Conservation (phyloP, 2,797 vertebrate genomes). For the Hyperoplus immaculatus region DNA sequence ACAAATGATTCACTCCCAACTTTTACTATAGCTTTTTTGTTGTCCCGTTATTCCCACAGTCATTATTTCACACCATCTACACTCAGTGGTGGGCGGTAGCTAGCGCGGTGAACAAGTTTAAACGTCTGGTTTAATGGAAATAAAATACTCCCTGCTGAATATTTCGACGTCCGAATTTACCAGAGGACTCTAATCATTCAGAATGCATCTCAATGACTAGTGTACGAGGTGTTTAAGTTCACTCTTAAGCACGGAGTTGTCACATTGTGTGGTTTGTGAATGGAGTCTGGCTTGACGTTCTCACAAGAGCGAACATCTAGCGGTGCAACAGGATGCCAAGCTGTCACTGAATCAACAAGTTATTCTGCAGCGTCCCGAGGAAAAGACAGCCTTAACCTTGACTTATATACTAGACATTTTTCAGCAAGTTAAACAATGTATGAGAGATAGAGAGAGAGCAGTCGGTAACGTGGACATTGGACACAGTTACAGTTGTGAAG, state of each 20-base stretch:
- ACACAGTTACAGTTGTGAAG: neutral
- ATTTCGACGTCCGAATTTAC: neutral
- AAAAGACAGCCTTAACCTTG: fast-evolving
- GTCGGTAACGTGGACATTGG: neutral
- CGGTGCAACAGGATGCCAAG: conserved; percentile 12
- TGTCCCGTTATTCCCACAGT: conserved; percentile 24
- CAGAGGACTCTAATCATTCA: fast-evolving
- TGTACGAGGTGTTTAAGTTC: fast-evolving
- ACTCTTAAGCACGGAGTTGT: fast-evolving
- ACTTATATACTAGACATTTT: fast-evolving
- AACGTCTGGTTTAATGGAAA: fast-evolving
- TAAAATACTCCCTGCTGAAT: fast-evolving
- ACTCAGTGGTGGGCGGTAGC: conserved; percentile 44
- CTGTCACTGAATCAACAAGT: conserved; percentile 58
- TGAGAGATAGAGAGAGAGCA: neutral
- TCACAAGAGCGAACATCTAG: neutral
- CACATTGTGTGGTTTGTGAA: neutral
- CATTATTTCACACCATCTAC: neutral
- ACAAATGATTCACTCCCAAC: fast-evolving
- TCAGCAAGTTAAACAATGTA: neutral
- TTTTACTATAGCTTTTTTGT: conserved; percentile 3
- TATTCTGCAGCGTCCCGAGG: neutral
- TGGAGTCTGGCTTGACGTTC: conserved; percentile 3
- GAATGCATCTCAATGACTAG: fast-evolving
- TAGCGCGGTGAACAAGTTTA: neutral